Conservation (phyloP, 2,113 vertebrate genomes). For the Caracal caracal region DNA sequence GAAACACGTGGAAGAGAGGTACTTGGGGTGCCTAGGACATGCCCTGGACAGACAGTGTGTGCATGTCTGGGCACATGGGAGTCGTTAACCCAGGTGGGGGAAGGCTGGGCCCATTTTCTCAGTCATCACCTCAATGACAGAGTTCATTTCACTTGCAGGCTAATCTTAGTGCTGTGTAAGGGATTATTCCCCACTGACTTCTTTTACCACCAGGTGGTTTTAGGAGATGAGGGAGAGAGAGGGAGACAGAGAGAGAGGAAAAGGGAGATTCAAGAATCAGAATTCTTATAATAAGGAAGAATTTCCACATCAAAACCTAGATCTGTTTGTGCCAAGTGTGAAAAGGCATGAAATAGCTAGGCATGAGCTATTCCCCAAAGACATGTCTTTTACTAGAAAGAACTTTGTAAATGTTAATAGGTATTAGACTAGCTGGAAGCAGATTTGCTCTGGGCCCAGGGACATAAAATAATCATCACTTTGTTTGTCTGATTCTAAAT, state of each 20-base stretch:
- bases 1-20: neutral
- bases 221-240: neutral
- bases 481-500: slow-evolving; percentile 73
- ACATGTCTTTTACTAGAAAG: slow-evolving; percentile 75
- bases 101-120: neutral
- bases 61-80: neutral
- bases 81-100: neutral
- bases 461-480: slow-evolving; percentile 77
- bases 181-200: neutral
- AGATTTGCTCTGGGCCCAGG: slow-evolving; percentile 61
- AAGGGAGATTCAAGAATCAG: neutral
- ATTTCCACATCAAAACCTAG: slow-evolving; percentile 58
- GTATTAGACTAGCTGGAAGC: slow-evolving; percentile 70
- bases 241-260: neutral
- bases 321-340: slow-evolving; percentile 52
- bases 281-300: slow-evolving; percentile 44
- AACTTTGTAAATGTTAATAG: slow-evolving; percentile 74
- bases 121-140: neutral
- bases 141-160: neutral
- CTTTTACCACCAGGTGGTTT: slow-evolving; percentile 46
- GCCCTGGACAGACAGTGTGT: neutral
- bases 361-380: slow-evolving; percentile 55
- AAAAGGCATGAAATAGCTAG: slow-evolving; percentile 67
- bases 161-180: neutral
- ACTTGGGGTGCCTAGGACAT: neutral